These are phyloP conservation scores for Linnaemya vulpina DNA, from an alignment of 2,888 invertebrate genomes.

Conservation along the genomic window DNA sequence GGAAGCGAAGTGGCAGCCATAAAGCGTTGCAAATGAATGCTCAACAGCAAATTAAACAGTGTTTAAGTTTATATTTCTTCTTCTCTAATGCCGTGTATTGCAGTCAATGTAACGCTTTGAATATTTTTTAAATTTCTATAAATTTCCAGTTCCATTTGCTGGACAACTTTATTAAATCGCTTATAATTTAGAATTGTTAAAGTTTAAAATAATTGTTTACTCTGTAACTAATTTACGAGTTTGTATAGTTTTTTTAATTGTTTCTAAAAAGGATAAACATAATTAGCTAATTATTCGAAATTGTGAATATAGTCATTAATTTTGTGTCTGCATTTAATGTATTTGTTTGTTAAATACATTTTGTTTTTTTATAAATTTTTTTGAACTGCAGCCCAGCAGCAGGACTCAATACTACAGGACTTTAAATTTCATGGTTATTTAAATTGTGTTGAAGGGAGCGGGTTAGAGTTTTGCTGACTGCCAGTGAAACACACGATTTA, in stretches of 20 bases:
- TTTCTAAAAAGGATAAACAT: constrained; percentile 3
- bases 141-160: not conserved
- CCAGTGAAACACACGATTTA: too few relatives aligned
- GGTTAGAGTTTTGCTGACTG: too few relatives aligned
- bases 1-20: not conserved
- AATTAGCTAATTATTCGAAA: constrained; percentile 39
- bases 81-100: too few relatives aligned
- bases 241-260: not conserved
- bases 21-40: not conserved
- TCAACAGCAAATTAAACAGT: not conserved
- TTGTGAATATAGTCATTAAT: constrained; percentile 21
- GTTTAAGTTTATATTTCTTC: not conserved
- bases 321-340: not conserved
- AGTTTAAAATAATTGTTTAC: not conserved
- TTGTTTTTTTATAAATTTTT: not conserved
- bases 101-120: not conserved
- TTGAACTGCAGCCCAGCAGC: not conserved
- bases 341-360: not conserved
- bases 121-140: not conserved
- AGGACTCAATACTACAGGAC: not conserved
- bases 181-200: not conserved
- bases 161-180: not conserved
- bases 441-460: too few relatives aligned
- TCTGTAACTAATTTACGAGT: not conserved
- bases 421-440: too few relatives aligned